Base-by-base conservation (phyloP, 2,797 vertebrate species). In the Syngnathus acus region DNA sequence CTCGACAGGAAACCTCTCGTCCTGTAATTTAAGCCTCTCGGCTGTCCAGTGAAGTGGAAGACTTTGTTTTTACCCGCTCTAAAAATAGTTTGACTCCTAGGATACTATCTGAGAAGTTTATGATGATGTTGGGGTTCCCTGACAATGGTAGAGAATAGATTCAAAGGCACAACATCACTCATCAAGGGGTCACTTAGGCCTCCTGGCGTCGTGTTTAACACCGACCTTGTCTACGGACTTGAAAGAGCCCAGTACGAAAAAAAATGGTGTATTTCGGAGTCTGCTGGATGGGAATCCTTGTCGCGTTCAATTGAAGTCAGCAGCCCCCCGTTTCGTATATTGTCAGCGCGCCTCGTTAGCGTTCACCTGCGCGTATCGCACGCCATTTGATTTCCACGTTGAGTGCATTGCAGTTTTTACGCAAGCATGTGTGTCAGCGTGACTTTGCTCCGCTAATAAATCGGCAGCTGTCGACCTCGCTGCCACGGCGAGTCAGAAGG, bases 391-490 rank as follows among this genome's bases (percentile, higher is more conserved):
- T 43, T 13, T 23, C 8, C 40, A 43, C 23, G 11, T 61, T 42
- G 1, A 13, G 57, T 48, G 26, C 74, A 60, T 65, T 13, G 37
- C 23, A 47, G 21, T 64, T 47, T 71, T 72, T 69, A 65, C 68
- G 58, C 59, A 39, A 51, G 54, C 21, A 17, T 68, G 38, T 21
- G 7, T 86, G 84, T 84, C 67, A 26, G 78, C 72, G 62, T 68
- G 68, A 65, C 72, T 82, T 80, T 80, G 75, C 81, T 78, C 81
- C 73, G 84, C 75, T 84, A 83, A 83, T 84, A 85, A 79, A 23
- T 32, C 58, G 65, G 82, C 89, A 90, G 85, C 87, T 89, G 88
- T 72, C 66, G 65, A 84, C 78, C 85, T 68, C 0, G 70, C 73
- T 76, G 84, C 86, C 85, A 78, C 42, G 14, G 72, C 19, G 59